phyloP scores from a whole-genome alignment of 2,113 vertebrate species.

The Mustelus asterias region DNA sequence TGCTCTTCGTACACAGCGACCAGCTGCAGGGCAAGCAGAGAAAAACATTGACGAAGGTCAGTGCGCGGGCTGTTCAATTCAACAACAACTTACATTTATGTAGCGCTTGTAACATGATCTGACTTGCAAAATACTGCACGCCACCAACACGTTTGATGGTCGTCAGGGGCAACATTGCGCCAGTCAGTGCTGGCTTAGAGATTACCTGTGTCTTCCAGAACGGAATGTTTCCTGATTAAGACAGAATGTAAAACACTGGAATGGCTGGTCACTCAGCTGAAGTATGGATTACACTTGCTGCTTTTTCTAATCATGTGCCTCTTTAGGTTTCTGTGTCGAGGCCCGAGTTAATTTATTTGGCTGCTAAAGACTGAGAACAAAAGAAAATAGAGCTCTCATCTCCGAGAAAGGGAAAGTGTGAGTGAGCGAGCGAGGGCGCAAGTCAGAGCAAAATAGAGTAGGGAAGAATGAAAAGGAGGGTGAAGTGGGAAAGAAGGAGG shows the following conservation, averaged over 20 bases:
- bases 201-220: background rate
- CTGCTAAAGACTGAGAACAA: background rate
- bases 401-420: background rate
- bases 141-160: background rate
- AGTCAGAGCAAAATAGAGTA: too few species aligned
- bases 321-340: background rate
- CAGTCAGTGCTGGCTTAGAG: background rate
- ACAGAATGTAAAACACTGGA: background rate
- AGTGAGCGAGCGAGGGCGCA: too few species aligned
- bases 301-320: background rate
- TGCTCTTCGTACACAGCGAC: constrained; percentile 92
- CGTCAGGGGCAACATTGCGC: background rate
- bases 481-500: too few species aligned
- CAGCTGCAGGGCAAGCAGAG: constrained; percentile 61
- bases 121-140: background rate
- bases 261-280: background rate
- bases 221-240: background rate
- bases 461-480: too few species aligned
- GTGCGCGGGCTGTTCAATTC: background rate
- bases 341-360: background rate
- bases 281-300: background rate
- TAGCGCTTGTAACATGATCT: background rate
- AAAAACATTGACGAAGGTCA: background rate
- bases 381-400: background rate
- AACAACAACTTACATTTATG: background rate